Conservation (phyloP, 2,113 vertebrate genomes). For the Myrmecophaga tridactyla region DNA sequence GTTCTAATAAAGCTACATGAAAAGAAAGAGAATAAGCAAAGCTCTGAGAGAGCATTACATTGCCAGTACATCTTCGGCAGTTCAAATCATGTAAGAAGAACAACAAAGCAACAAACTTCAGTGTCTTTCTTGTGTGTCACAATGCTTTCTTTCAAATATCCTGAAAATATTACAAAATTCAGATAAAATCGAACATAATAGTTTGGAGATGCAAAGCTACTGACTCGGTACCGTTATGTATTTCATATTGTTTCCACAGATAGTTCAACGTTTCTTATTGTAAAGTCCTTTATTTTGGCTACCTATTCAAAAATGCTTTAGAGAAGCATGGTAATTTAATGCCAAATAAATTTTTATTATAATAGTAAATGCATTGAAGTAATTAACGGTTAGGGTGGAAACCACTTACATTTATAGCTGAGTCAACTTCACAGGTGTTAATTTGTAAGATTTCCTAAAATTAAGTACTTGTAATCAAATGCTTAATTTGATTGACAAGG, state of each 20-base stretch:
- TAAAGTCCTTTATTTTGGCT: not conserved
- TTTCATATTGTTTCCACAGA: not conserved
- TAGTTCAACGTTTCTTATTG: not conserved
- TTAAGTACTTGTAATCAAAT: not conserved
- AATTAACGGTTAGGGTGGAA: not conserved
- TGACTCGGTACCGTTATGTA: not conserved
- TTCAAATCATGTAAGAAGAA: not conserved
- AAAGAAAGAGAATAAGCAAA: not conserved
- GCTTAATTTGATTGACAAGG: not conserved
- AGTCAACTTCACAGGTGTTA: not conserved
- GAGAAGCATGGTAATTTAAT: not conserved
- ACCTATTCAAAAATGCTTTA: not conserved
- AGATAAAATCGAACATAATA: not conserved
- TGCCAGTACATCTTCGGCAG: not conserved
- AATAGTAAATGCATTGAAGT: not conserved
- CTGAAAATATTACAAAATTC: not conserved
- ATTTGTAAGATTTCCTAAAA: not conserved
- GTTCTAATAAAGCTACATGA: not conserved
- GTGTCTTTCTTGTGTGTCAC: not conserved
- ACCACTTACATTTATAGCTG: not conserved
- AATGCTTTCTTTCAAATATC: not conserved
- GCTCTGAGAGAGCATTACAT: not conserved
- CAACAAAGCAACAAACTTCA: not conserved
- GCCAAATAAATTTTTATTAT: not conserved
- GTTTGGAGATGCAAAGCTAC: not conserved